phyloP scores from a whole-genome alignment of 1,140 invertebrate genomes.

The Bombus fervidus region DNA sequence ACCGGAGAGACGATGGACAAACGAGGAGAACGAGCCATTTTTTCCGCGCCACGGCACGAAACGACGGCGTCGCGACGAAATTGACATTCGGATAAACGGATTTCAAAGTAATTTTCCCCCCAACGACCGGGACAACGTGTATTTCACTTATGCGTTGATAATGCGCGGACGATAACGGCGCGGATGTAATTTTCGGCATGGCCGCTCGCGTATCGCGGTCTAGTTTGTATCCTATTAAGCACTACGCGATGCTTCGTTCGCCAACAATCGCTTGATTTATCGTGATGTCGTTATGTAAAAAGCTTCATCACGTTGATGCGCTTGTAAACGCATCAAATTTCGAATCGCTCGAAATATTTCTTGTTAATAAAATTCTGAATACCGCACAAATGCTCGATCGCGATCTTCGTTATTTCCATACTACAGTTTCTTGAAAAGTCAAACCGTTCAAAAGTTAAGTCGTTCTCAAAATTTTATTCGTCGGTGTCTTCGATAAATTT shows the following conservation, averaged over 20 bases:
- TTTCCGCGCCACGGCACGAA: background rate
- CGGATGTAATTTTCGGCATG: slow-evolving; percentile 46
- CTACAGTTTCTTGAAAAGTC: background rate
- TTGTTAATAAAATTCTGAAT: background rate
- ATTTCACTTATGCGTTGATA: slow-evolving; percentile 20
- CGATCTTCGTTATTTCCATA: background rate
- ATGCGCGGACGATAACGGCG: slow-evolving; percentile 10
- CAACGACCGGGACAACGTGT: background rate
- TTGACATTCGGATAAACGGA: slow-evolving; percentile 44
- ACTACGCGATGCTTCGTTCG: slow-evolving; percentile 17
- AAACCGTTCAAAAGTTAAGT: no score
- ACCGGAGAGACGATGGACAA: background rate
- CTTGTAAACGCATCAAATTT: background rate
- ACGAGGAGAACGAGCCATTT: background rate
- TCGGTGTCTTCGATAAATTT: background rate
- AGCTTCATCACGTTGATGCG: background rate
- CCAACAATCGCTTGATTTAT: slow-evolving; percentile 4
- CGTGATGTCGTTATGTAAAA: slow-evolving; percentile 29
- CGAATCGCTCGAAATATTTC: background rate
- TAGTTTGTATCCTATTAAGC: slow-evolving; percentile 36
- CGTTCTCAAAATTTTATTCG: background rate
- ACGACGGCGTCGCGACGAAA: background rate
- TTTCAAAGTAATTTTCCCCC: slow-evolving; percentile 40
- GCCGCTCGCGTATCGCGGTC: slow-evolving; percentile 12
- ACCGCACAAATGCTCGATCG: background rate